These are phyloP conservation scores for Strigamia maritima DNA, from an alignment of 2,888 invertebrate genomes.

Conservation along the genomic window DNA sequence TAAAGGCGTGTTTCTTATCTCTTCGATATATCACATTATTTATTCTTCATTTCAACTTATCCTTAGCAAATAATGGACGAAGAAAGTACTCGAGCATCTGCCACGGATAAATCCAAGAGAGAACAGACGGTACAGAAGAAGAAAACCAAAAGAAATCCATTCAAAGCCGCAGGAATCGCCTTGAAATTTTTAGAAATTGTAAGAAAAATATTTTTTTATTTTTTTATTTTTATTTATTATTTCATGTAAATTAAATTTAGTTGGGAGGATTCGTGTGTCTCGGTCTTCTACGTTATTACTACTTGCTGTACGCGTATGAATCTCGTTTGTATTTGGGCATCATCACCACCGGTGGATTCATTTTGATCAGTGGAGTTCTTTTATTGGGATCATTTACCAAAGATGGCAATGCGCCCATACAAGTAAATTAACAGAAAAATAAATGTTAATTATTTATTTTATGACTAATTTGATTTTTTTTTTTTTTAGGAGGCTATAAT, in stretches of 20 bases:
- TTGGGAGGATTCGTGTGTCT: neutral
- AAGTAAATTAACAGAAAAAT: neutral
- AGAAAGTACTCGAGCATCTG: neutral
- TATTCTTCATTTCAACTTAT: neutral
- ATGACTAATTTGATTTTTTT: neutral
- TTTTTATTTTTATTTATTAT: neutral
- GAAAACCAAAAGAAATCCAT: neutral
- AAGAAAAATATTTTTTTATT: neutral
- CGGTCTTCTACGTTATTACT: neutral
- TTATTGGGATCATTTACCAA: neutral
- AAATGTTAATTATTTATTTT: neutral
- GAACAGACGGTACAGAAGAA: neutral
- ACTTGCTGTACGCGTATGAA: neutral
- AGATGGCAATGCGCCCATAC: neutral
- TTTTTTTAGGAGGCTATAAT: neutral
- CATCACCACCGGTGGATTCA: constrained; percentile 8
- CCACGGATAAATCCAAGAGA: neutral
- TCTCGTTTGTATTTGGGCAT: neutral
- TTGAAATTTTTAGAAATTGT: neutral
- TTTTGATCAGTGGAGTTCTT: neutral
- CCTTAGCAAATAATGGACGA: neutral
- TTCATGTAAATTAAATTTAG: neutral
- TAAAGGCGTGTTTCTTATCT: neutral
- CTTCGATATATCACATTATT: neutral
- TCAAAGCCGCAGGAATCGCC: neutral